phyloP scores from a whole-genome alignment of 2,888 invertebrate genomes.

The Prenolepis imparis region DNA sequence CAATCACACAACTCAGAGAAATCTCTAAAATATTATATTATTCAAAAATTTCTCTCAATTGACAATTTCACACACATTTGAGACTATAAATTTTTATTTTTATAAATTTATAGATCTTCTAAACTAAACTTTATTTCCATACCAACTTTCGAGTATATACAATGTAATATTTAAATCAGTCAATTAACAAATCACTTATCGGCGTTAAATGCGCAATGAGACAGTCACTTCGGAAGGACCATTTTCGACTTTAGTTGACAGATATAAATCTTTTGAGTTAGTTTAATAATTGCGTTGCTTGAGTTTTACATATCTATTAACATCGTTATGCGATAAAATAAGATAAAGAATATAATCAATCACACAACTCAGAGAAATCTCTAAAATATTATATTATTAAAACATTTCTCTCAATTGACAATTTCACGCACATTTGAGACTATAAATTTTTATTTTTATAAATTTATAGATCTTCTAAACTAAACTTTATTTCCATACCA shows the following conservation, averaged over 20 bases:
- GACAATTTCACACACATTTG: too few relatives aligned
- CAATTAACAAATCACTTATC: conserved; percentile 8
- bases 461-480: not conserved
- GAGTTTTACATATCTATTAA: not conserved
- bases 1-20: not conserved
- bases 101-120: not conserved
- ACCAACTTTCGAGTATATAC: not conserved
- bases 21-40: not conserved
- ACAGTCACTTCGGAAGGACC: not conserved
- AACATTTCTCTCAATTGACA: not conserved
- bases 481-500: not conserved
- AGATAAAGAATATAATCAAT: not conserved
- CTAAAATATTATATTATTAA: not conserved
- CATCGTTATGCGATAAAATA: not conserved
- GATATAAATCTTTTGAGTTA: not conserved
- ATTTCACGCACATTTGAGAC: too few relatives aligned
- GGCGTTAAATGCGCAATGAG: conserved; percentile 15
- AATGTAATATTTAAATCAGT: not conserved
- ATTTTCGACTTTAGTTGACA: not conserved
- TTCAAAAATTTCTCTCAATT: not conserved
- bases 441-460: too few relatives aligned
- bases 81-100: too few relatives aligned
- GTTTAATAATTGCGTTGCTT: not conserved
- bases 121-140: not conserved
- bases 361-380: not conserved